Evolutionary conservation across 2,888 invertebrate genomes (phyloP).

Genomic region (Drosophila tanythrix): DNA sequence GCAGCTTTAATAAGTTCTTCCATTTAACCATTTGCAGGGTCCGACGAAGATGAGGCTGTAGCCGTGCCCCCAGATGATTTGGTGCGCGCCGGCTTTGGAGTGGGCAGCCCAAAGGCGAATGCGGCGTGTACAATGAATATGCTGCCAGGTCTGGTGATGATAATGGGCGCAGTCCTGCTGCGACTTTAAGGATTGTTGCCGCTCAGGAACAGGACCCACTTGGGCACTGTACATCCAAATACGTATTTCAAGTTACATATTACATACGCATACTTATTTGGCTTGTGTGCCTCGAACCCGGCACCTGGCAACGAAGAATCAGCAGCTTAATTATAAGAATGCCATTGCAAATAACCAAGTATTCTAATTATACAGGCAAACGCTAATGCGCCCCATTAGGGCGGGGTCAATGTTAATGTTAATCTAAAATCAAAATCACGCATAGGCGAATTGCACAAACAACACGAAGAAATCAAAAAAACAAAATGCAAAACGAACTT

Average conservation of each 20-base stretch:
- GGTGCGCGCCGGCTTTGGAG: constrained; percentile 71
- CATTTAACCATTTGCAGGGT: constrained; percentile 20
- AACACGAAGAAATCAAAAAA: not conserved
- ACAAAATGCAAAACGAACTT: constrained; percentile 27
- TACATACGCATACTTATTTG: constrained; percentile 16
- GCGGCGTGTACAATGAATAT: constrained; percentile 14
- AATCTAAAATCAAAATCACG: constrained; percentile 36
- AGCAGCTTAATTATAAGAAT: constrained; percentile 43
- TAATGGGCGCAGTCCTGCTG: constrained; percentile 26
- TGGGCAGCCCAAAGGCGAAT: not conserved
- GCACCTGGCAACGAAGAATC: constrained; percentile 20
- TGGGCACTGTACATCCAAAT: constrained; percentile 36
- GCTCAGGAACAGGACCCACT: not conserved
- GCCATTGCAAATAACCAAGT: constrained; percentile 65
- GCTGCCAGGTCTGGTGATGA: constrained; percentile 15
- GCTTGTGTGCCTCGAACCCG: constrained; percentile 39
- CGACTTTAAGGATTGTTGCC: constrained; percentile 42
- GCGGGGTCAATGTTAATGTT: constrained; percentile 69
- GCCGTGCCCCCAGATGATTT: constrained; percentile 71
- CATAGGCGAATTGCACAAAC: constrained; percentile 47
- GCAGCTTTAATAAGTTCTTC: too few relatives aligned
- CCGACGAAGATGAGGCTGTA: constrained; percentile 30
- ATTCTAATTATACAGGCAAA: constrained; percentile 75
- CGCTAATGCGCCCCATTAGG: constrained; percentile 57
- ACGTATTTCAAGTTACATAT: constrained; percentile 38